These are phyloP conservation scores for Cryptus viduatorius DNA, from an alignment of 2,888 invertebrate genomes.

Conservation along the genomic window DNA sequence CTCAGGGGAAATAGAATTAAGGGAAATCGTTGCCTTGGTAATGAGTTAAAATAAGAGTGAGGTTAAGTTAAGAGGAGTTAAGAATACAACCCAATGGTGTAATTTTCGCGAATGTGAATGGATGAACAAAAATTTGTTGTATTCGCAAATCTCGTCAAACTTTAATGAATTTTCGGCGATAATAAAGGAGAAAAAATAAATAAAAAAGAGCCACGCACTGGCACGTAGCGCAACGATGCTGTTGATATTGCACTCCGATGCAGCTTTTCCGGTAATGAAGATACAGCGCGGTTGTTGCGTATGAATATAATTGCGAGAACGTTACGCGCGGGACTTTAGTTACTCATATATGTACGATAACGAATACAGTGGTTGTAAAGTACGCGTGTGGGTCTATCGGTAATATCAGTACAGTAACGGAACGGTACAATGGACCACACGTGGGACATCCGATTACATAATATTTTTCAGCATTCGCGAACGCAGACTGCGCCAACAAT, in stretches of 20 bases:
- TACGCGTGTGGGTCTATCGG: conserved; percentile 5
- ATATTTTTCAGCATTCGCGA: conserved; percentile 56
- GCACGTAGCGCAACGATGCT: conserved; percentile 38
- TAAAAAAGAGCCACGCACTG: neutral
- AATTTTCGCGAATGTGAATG: no score
- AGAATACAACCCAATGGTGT: no score
- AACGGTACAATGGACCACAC: conserved; percentile 8
- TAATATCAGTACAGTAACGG: conserved; percentile 7
- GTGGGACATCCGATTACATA: conserved; percentile 49
- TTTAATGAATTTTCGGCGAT: no score
- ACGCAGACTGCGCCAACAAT: neutral
- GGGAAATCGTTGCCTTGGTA: no score
- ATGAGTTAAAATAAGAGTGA: no score
- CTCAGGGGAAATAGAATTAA: no score
- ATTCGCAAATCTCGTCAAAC: no score
- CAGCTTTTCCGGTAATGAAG: conserved; percentile 57
- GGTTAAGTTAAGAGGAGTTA: no score
- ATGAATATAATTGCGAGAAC: conserved; percentile 57
- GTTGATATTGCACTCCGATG: conserved; percentile 31
- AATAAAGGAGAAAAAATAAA: no score
- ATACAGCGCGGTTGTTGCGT: conserved; percentile 54
- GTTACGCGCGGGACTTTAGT: conserved; percentile 55
- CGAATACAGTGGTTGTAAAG: conserved; percentile 6
- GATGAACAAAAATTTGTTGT: no score
- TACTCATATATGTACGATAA: conserved; percentile 25